A percentile compares a stretch with the other conserved stretches of the same genome.
Evolutionary conservation across 2,113 vertebrate species (phyloP).

Genomic region (Ctenodactylus gundi): DNA sequence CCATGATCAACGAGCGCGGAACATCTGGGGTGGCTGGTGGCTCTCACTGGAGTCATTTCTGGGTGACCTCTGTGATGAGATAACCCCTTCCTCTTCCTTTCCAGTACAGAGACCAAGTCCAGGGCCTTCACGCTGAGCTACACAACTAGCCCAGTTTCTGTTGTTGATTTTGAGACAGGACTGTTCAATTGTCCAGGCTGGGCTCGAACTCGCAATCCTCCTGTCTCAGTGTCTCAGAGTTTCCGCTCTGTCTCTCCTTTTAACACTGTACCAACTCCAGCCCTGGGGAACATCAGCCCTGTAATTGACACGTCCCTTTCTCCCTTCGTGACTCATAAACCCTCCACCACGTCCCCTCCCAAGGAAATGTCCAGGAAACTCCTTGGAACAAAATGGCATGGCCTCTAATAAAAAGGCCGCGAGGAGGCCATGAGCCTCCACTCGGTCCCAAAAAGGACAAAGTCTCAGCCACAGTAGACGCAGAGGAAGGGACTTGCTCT

Average conservation of each 20-base stretch:
- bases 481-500: background rate
- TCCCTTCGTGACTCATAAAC: background rate
- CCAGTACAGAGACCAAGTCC: background rate
- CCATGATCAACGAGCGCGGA: background rate
- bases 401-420: too few species aligned
- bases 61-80: background rate
- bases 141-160: background rate
- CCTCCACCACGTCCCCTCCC: too few species aligned
- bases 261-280: background rate
- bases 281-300: rapidly evolving
- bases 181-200: background rate
- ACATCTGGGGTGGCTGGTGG: background rate
- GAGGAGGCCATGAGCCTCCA: too few species aligned
- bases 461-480: too few species aligned
- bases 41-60: background rate
- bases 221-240: background rate
- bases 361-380: too few species aligned
- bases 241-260: rapidly evolving
- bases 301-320: background rate
- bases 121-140: background rate
- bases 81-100: too few species aligned
- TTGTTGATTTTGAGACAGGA: background rate
- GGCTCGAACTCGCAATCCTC: background rate
- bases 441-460: background rate
- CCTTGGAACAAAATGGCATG: too few species aligned